Percentiles rank a stretch among this genome's conserved stretches.
phyloP scores from a whole-genome alignment of 2,113 vertebrate genomes.

The Scartelaos histophorus region DNA sequence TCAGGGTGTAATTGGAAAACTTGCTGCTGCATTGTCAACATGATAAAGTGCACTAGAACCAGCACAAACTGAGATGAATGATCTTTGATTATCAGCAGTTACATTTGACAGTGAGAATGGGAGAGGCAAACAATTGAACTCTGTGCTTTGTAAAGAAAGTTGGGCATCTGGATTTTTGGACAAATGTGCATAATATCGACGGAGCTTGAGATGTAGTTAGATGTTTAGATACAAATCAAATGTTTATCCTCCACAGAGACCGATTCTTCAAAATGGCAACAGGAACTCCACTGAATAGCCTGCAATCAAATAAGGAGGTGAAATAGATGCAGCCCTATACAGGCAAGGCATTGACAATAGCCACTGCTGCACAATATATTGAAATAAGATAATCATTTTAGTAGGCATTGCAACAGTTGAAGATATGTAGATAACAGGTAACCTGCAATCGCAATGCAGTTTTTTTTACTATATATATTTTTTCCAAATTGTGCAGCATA shows the following conservation, averaged over 20 bases:
- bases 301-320: not conserved
- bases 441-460: too few relatives aligned
- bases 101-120: slow-evolving; percentile 36
- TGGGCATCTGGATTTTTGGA: not conserved
- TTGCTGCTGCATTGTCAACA: slow-evolving; percentile 10
- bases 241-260: not conserved
- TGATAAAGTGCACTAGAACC: slow-evolving; percentile 16
- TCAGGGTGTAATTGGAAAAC: slow-evolving; percentile 12
- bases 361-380: too few relatives aligned
- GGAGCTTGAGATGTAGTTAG: not conserved
- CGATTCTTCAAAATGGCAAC: not conserved
- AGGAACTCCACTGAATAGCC: not conserved
- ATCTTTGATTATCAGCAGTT: slow-evolving; percentile 26
- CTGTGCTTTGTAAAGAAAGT: not conserved
- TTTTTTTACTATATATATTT: too few relatives aligned
- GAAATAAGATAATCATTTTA: too few relatives aligned
- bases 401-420: too few relatives aligned
- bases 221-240: not conserved
- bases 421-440: too few relatives aligned
- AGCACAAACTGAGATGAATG: slow-evolving; percentile 6
- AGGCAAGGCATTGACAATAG: not conserved
- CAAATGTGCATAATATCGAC: not conserved
- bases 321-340: not conserved
- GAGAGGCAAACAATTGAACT: not conserved
- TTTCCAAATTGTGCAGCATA: too few relatives aligned